Evolutionary conservation across 2,113 vertebrate species (phyloP).

Genomic region (Chlorodrepanis virens): DNA sequence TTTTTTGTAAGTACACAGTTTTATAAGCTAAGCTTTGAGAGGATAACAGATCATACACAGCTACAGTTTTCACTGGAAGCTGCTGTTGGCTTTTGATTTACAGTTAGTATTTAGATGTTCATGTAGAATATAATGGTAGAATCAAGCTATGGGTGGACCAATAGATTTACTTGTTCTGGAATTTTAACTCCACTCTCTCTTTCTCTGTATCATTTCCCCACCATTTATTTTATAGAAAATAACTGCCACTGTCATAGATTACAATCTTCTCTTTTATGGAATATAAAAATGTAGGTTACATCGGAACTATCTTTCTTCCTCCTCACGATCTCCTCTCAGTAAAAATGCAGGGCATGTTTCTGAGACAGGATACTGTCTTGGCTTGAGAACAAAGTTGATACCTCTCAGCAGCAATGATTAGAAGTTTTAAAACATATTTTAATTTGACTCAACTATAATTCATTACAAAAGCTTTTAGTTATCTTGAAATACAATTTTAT

Average conservation of each 20-base stretch:
- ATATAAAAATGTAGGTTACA: not conserved
- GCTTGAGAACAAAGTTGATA: slow-evolving; percentile 22
- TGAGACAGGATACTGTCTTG: not conserved
- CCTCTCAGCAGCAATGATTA: not conserved
- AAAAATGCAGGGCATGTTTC: not conserved
- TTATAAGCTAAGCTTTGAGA: not conserved
- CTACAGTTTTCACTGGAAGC: not conserved
- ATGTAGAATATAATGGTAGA: not conserved
- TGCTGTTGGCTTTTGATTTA: not conserved
- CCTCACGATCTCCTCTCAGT: not conserved
- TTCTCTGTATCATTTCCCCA: not conserved
- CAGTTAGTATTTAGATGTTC: not conserved
- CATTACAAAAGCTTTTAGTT: slow-evolving; percentile 4
- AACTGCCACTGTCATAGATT: not conserved
- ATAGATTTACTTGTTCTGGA: not conserved
- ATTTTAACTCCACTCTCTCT: not conserved
- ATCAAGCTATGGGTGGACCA: not conserved
- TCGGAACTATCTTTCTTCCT: not conserved
- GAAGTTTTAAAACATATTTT: slow-evolving; percentile 39
- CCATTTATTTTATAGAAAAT: not conserved
- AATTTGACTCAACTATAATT: slow-evolving; percentile 3
- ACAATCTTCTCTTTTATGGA: not conserved
- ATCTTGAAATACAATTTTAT: not conserved
- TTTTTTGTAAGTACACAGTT: not conserved
- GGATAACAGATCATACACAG: not conserved